Evolutionary conservation across 2,888 invertebrate species (phyloP).

Genomic region (Mythimna albipuncta): DNA sequence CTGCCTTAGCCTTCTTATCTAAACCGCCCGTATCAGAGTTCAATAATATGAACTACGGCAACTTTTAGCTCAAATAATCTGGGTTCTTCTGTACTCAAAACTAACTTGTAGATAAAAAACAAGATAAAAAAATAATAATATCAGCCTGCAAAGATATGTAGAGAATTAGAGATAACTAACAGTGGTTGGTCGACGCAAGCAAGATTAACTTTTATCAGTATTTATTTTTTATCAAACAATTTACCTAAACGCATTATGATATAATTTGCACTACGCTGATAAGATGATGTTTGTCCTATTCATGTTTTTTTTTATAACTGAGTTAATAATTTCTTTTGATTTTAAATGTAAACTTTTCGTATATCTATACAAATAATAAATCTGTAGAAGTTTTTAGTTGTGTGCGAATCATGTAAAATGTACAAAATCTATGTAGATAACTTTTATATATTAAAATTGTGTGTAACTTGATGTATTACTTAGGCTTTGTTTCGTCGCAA

Average conservation of each 20-base stretch:
- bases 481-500: no score
- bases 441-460: no score
- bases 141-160: background rate
- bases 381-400: no score
- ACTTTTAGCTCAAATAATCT: background rate
- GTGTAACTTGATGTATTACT: no score
- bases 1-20: no score
- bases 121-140: background rate
- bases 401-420: no score
- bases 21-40: no score
- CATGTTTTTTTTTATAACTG: background rate
- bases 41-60: background rate
- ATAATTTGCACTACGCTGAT: background rate
- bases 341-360: background rate
- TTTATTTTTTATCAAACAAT: conserved; percentile 1
- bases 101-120: background rate
- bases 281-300: background rate
- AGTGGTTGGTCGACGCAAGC: background rate
- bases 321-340: background rate
- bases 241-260: conserved; percentile 1
- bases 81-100: background rate
- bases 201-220: conserved; percentile 1
- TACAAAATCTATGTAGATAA: no score
- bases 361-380: no score
- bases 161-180: background rate